These are phyloP conservation scores for Potamilus streckersoni DNA, from an alignment of 1,140 invertebrate species.

Conservation along the genomic window DNA sequence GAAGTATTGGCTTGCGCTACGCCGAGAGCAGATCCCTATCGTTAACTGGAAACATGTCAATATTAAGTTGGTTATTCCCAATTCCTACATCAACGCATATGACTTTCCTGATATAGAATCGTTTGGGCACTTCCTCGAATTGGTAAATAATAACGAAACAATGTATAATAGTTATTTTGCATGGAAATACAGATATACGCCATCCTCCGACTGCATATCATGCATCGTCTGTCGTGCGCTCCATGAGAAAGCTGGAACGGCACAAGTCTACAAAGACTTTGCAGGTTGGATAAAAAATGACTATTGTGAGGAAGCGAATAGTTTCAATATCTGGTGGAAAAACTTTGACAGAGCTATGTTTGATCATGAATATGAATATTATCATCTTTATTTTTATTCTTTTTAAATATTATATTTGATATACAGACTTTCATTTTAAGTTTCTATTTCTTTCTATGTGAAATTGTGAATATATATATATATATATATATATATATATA, in stretches of 20 bases:
- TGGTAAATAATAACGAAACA: constrained; percentile 55
- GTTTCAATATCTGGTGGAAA: too few relatives aligned
- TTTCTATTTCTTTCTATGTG: too few relatives aligned
- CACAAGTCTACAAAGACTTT: constrained; percentile 48
- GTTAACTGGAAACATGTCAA: constrained; percentile 53
- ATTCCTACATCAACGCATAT: constrained; percentile 93
- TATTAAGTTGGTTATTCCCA: constrained; percentile 67
- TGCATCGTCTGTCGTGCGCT: constrained; percentile 43
- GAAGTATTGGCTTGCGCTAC: constrained; percentile 61
- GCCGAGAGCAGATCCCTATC: constrained; percentile 51
- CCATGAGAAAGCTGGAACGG: constrained; percentile 36
- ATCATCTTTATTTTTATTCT: too few relatives aligned
- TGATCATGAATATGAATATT: too few relatives aligned
- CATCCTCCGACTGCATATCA: constrained; percentile 35
- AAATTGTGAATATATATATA: too few relatives aligned
- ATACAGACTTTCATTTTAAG: too few relatives aligned
- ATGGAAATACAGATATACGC: constrained; percentile 49
- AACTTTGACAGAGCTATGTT: too few relatives aligned
- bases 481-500: too few relatives aligned
- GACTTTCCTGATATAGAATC: constrained; percentile 89
- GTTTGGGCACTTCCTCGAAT: constrained; percentile 85
- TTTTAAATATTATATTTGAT: too few relatives aligned
- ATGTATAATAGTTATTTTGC: constrained; percentile 63
- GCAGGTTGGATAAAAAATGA: constrained; percentile 52
- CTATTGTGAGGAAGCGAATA: constrained; percentile 15